Evolutionary conservation across 2,888 invertebrate species (phyloP).

Genomic region (Eristalis tenax): DNA sequence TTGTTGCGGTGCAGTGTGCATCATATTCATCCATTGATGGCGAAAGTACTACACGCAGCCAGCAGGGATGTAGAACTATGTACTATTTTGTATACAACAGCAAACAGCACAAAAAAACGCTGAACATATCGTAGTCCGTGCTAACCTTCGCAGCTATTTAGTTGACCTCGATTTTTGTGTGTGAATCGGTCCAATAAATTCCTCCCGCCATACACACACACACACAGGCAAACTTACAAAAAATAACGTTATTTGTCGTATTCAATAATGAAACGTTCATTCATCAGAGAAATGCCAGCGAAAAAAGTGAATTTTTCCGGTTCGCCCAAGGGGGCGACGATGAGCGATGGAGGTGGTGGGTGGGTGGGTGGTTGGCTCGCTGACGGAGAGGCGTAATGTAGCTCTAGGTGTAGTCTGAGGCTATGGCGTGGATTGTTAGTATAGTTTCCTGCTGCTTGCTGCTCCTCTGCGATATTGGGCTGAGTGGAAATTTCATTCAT

Average conservation of each 20-base stretch:
- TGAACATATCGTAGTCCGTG: slow-evolving; percentile 5
- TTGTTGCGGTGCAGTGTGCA: neutral
- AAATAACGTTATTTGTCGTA: slow-evolving; percentile 59
- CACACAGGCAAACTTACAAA: slow-evolving; percentile 4
- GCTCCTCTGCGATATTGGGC: slow-evolving; percentile 51
- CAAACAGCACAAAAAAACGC: slow-evolving; percentile 13
- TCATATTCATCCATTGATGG: slow-evolving; percentile 48
- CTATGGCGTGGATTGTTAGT: slow-evolving; percentile 53
- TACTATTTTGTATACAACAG: slow-evolving; percentile 9
- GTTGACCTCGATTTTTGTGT: slow-evolving; percentile 69
- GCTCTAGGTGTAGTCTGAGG: neutral
- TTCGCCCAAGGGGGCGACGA: slow-evolving; percentile 38
- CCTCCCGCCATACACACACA: slow-evolving; percentile 50
- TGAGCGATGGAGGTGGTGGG: slow-evolving; percentile 14
- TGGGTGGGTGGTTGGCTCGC: neutral
- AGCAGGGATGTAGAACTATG: slow-evolving; percentile 3
- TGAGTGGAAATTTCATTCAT: slow-evolving; percentile 70
- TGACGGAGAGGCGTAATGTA: slow-evolving; percentile 1
- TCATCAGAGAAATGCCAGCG: slow-evolving; percentile 62
- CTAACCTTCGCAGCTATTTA: slow-evolving; percentile 70
- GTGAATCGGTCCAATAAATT: slow-evolving; percentile 56
- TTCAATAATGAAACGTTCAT: slow-evolving; percentile 70
- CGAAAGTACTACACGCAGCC: slow-evolving; percentile 47
- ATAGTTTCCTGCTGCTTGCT: slow-evolving; percentile 59
- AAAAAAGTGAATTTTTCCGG: slow-evolving; percentile 54